phyloP scores from a whole-genome alignment of 2,797 vertebrate species.

The Enteromius paludinosus region DNA sequence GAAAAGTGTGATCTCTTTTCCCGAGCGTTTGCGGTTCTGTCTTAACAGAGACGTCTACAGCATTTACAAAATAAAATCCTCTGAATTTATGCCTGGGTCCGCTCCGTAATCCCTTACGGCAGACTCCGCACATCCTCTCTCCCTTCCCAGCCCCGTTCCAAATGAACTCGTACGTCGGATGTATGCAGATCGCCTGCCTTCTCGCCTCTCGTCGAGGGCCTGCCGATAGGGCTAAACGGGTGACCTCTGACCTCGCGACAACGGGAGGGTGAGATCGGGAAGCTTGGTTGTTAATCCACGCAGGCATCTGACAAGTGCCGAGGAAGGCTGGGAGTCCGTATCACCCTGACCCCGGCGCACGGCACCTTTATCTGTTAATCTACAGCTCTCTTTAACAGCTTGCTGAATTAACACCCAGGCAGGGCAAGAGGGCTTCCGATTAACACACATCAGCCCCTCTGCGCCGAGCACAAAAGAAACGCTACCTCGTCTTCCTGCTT shows the following conservation, averaged over 20 bases:
- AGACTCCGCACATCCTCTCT: constrained; percentile 50
- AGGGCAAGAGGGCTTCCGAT: constrained; percentile 89
- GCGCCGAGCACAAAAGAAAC: constrained; percentile 67
- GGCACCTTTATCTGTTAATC: constrained; percentile 99
- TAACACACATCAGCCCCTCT: constrained; percentile 85
- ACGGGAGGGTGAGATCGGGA: constrained; percentile 77
- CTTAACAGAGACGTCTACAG: constrained; percentile 54
- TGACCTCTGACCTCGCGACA: constrained; percentile 88
- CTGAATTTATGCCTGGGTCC: constrained; percentile 37
- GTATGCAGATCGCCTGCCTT: constrained; percentile 89
- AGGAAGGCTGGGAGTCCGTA: constrained; percentile 87
- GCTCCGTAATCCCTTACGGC: constrained; percentile 71
- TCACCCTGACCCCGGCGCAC: constrained; percentile 89
- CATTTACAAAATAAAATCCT: constrained; percentile 53
- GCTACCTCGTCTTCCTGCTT: constrained; percentile 69
- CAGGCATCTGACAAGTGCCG: constrained; percentile 93
- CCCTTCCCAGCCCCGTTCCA: constrained; percentile 44
- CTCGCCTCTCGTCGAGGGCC: constrained; percentile 87
- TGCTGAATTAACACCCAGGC: constrained; percentile 93
- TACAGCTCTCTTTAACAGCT: constrained; percentile 93
- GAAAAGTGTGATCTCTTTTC: constrained; percentile 53
- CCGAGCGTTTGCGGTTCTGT: not conserved
- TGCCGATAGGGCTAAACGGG: constrained; percentile 93
- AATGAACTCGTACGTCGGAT: constrained; percentile 77
- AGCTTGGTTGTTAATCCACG: constrained; percentile 94